Base-by-base conservation (phyloP, 2,888 invertebrate species). In the Lycia hirtaria region DNA sequence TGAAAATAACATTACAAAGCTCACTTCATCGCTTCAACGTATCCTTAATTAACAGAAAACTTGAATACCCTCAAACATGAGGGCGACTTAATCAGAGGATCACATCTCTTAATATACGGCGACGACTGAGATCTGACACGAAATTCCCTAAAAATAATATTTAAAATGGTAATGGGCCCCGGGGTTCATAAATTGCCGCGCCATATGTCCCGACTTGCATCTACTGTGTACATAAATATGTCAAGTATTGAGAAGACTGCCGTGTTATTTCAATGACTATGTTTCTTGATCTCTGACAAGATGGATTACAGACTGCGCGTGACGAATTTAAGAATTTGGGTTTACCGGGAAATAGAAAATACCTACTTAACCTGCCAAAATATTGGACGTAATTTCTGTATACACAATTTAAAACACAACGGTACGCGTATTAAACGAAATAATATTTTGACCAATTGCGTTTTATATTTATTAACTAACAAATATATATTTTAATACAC, bases 111-210 rank as follows among this genome's bases (percentile, higher is more conserved):
- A 87, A 90, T 88, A 89, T 88, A 89, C 84, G 85, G 75, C 85
- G 88, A 81, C 85, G 90, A 92, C 88, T 87, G 92, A 91, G 91
- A 92, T 92, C 91, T 92, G 91, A 92, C 92, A 91, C 89, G 86
- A 83, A 88, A 92, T 91, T 92, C 92, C 92, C 92, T 90, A 92
- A 92, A 92, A 92, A 92, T 92, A 92, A 92, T 92, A 92, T 92
- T 92, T 92, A 92, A 92, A 91, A 91, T 91, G 90, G 90, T 92
- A 92, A 92, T 91, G 92, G 92, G 88, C 73, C 83, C 78, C 81
- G 81, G 82, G 81, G 78, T 88, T 91, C 91, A 92, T 92, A 92
- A 92, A 92, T 92, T 91, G 89, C 85, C 84, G 73, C 86, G 84
- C 92, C 92, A 92, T 92, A 89, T 92, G 92, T 91, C 87, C 83